These are phyloP conservation scores for Napeogenes sylphis DNA, from an alignment of 2,888 invertebrate species.

Conservation along the genomic window DNA sequence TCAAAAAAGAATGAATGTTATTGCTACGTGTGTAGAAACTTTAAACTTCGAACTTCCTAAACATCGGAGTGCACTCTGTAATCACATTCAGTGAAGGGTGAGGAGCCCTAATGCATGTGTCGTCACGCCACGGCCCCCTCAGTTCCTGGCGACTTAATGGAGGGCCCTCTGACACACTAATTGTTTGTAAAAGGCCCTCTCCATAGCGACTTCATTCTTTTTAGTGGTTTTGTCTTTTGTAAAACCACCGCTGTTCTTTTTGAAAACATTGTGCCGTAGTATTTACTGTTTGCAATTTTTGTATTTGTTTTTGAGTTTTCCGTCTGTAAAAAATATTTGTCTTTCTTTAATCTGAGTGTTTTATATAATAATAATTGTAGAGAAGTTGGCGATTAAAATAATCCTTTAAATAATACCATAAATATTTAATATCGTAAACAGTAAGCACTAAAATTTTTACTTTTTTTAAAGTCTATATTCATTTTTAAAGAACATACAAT, in stretches of 20 bases:
- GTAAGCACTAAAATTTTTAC: too few species aligned
- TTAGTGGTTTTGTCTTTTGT: conserved; percentile 17
- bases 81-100: conserved; percentile 46
- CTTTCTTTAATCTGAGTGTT: too few species aligned
- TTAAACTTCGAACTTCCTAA: too few species aligned
- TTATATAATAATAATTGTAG: neutral
- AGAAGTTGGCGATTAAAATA: too few species aligned
- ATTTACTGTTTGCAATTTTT: neutral
- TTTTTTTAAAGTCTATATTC: too few species aligned
- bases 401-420: too few species aligned
- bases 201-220: conserved; percentile 23
- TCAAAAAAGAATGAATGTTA: too few species aligned
- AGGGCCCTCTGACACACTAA: conserved; percentile 55
- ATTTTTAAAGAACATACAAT: too few species aligned
- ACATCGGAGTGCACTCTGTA: conserved; percentile 32
- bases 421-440: too few species aligned
- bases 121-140: conserved; percentile 49
- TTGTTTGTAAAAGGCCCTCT: conserved; percentile 59
- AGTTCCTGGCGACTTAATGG: conserved; percentile 61
- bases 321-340: neutral
- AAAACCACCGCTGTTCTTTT: conserved; percentile 13
- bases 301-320: neutral
- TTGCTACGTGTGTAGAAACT: too few species aligned
- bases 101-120: conserved; percentile 61
- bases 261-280: neutral